phyloP scores from a whole-genome alignment of 2,797 vertebrate genomes.

The Yasuhikotakia modesta region DNA sequence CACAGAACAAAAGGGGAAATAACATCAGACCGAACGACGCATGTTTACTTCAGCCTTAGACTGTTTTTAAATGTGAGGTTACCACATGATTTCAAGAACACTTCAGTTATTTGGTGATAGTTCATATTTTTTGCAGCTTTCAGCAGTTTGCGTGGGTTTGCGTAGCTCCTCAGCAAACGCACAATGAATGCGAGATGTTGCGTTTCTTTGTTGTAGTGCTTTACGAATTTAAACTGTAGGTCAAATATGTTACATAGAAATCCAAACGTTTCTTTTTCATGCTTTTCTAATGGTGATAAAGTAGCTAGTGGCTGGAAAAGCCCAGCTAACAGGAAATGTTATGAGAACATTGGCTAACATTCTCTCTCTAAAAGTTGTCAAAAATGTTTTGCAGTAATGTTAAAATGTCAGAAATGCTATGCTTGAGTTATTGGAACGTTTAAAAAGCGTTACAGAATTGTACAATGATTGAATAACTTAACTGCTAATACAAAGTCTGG shows the following conservation, averaged over 20 bases:
- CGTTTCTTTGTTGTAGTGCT: background rate
- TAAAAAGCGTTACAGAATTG: too few relatives aligned
- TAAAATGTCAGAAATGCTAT: too few relatives aligned
- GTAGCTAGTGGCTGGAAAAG: slow-evolving; percentile 56
- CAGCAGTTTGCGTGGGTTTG: slow-evolving; percentile 23
- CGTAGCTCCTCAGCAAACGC: background rate
- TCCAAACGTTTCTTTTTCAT: slow-evolving; percentile 51
- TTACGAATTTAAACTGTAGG: slow-evolving; percentile 22
- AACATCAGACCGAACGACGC: background rate
- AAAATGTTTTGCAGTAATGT: too few relatives aligned
- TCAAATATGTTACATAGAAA: slow-evolving; percentile 31
- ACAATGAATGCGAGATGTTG: slow-evolving; percentile 14
- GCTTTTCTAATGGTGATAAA: slow-evolving; percentile 63
- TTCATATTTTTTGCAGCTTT: slow-evolving; percentile 11
- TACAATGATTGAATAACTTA: too few relatives aligned
- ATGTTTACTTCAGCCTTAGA: background rate
- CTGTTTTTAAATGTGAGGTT: background rate
- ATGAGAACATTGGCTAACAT: too few relatives aligned
- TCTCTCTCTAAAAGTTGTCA: too few relatives aligned
- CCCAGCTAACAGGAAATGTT: too few relatives aligned
- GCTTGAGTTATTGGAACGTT: too few relatives aligned
- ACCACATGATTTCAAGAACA: slow-evolving; percentile 19
- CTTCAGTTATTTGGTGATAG: slow-evolving; percentile 10
- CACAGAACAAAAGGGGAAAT: slow-evolving; percentile 16
- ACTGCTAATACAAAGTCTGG: too few relatives aligned